These are phyloP conservation scores for Saturnia pavonia DNA, from an alignment of 2,888 invertebrate species.

Conservation along the genomic window DNA sequence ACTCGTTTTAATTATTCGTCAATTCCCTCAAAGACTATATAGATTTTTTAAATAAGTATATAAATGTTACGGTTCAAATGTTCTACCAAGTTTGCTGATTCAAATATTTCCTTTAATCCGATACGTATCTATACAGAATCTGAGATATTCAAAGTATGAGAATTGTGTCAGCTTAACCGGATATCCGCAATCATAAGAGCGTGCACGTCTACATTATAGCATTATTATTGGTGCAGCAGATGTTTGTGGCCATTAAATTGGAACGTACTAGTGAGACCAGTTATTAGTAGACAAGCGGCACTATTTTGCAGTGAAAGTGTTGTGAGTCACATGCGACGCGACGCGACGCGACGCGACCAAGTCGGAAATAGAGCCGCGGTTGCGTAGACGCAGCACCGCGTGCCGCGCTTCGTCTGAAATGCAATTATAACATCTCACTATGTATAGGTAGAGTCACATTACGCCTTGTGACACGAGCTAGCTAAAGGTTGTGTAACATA, in stretches of 20 bases:
- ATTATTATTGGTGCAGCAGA: conserved; percentile 15
- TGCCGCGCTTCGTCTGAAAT: conserved; percentile 15
- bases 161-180: conserved; percentile 38
- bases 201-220: neutral
- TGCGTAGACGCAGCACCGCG: conserved; percentile 32
- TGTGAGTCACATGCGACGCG: conserved; percentile 59
- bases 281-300: conserved; percentile 54
- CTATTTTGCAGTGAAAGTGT: conserved; percentile 74
- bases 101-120: neutral
- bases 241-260: conserved; percentile 22
- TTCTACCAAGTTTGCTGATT: conserved; percentile 15
- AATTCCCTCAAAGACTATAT: neutral
- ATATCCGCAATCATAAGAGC: conserved; percentile 29
- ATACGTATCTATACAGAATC: conserved; percentile 19
- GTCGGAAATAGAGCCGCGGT: conserved; percentile 62
- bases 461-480: conserved; percentile 10
- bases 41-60: conserved; percentile 12
- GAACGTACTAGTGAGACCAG: conserved; percentile 52
- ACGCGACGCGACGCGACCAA: conserved; percentile 27
- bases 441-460: neutral
- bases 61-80: conserved; percentile 17
- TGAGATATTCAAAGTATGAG: conserved; percentile 21
- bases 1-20: neutral
- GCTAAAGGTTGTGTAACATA: conserved; percentile 15
- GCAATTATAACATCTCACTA: neutral